These are phyloP conservation scores for Aphidius colemani DNA, from an alignment of 2,888 invertebrate species.

Conservation along the genomic window DNA sequence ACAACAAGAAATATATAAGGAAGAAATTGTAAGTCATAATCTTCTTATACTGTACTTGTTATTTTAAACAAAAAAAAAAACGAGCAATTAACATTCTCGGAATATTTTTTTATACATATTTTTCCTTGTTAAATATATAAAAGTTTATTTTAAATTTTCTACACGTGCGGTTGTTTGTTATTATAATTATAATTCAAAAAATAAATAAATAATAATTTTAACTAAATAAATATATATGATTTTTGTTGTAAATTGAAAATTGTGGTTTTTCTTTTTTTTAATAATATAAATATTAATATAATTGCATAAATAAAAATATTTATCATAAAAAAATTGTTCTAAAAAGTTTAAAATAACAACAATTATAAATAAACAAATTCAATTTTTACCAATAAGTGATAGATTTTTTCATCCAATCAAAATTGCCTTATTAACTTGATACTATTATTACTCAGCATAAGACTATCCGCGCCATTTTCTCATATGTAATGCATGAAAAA, in stretches of 20 bases:
- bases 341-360: not conserved
- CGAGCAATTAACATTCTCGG: conserved; percentile 53
- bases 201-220: no score
- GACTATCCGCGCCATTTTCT: no score
- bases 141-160: conserved; percentile 9
- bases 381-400: no score
- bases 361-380: conserved; percentile 3
- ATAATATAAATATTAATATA: not conserved
- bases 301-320: not conserved
- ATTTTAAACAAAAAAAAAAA: conserved; percentile 35
- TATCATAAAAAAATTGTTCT: not conserved
- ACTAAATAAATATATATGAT: no score
- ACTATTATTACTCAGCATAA: no score
- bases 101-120: conserved; percentile 37
- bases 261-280: not conserved
- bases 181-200: not conserved
- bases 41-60: no score
- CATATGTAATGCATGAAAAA: no score
- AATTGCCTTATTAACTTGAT: no score
- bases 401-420: no score
- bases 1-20: no score
- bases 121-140: conserved; percentile 31
- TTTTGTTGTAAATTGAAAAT: not conserved
- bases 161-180: conserved; percentile 31
- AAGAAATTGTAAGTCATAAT: no score